A percentile compares a stretch with the other conserved stretches of the same genome.
These are phyloP conservation scores for Caenorhabditis imperialis DNA, from an alignment of 2,888 invertebrate species.

Conservation along the genomic window DNA sequence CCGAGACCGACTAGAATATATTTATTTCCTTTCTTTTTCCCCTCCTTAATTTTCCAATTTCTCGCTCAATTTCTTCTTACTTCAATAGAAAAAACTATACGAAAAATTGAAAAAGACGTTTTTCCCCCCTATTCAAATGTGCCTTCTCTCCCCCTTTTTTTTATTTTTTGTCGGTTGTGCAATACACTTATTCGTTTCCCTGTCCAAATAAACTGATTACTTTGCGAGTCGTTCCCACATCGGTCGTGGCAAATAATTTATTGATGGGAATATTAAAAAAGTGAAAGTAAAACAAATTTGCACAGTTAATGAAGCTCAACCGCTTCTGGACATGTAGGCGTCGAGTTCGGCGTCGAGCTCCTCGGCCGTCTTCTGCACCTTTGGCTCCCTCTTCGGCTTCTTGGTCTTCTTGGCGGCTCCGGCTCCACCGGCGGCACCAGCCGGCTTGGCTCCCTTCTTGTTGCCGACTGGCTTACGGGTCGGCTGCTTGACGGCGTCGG, in stretches of 20 bases:
- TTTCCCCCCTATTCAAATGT: constrained; percentile 14
- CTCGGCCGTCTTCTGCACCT: constrained; percentile 45
- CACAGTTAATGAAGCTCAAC: neutral
- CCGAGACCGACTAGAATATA: constrained; percentile 19
- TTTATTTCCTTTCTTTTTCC: constrained; percentile 4
- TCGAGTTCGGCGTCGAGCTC: constrained; percentile 61
- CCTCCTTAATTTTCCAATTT: constrained; percentile 9
- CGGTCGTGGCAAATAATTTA: neutral
- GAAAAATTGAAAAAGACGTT: neutral
- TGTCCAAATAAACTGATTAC: constrained; percentile 4
- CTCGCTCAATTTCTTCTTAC: constrained; percentile 12
- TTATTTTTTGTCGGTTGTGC: constrained; percentile 41
- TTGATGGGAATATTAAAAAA: neutral
- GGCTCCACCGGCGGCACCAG: neutral
- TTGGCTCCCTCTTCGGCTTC: constrained; percentile 33
- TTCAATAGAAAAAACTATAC: no score
- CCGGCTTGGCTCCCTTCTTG: neutral
- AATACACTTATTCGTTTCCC: constrained; percentile 1
- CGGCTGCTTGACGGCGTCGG: neutral
- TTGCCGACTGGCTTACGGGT: constrained; percentile 6
- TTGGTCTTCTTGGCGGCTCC: constrained; percentile 14
- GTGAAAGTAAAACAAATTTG: constrained; percentile 17
- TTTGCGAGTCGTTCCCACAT: neutral
- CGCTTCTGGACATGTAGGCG: constrained; percentile 51
- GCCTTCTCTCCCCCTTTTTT: constrained; percentile 13